Base-by-base conservation (phyloP, 2,888 invertebrate genomes). In the Falcaria lacertinaria region DNA sequence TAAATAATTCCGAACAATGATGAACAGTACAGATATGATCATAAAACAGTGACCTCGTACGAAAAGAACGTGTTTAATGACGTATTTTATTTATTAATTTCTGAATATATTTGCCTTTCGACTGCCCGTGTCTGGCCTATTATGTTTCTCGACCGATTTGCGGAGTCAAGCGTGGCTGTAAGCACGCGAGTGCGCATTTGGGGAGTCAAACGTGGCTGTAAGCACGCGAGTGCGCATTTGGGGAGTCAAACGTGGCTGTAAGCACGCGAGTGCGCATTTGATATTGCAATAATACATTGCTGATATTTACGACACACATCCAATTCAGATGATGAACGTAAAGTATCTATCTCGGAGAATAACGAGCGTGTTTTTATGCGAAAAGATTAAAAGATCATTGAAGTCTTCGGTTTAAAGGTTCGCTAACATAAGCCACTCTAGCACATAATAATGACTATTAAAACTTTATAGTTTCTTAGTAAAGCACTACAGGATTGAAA, bases 1-100 rank as follows among this genome's bases (percentile, higher is more conserved):
- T 76, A 73, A 78, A 77, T 77, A 65, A 69, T 57, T 48, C 41
- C 65, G 53, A 62, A 71, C 71, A 72, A 70, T 69, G 69, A 74
- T 69, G 60, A 61, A 68, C 69, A 57, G 53, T 50, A 60, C 48
- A 64, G 62, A 71, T 69, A 67, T 66, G 57, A 45, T 58, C 52
- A 64, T 72, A 74, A 73, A 69, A 59, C 57, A 48, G 59, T 60
- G 68, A 71, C 68, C 66, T 69, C 64, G 63, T 44, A 50, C 52
- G 50, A 57, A 57, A 63, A n/a, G n/a, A 70, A 65, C 66, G 55
- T 57, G 64, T 68, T 64, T 60, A 46, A 63, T 52, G 53, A 50
- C 40, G 44, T 50, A 47, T 55, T 49, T 47, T 54, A 52, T 42
- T 45, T 48, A 42, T 51, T 56, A n/a, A n/a, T 50, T 55, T 54